phyloP scores from a whole-genome alignment of 2,113 vertebrate genomes.

The Campylomormyrus tamandua region DNA sequence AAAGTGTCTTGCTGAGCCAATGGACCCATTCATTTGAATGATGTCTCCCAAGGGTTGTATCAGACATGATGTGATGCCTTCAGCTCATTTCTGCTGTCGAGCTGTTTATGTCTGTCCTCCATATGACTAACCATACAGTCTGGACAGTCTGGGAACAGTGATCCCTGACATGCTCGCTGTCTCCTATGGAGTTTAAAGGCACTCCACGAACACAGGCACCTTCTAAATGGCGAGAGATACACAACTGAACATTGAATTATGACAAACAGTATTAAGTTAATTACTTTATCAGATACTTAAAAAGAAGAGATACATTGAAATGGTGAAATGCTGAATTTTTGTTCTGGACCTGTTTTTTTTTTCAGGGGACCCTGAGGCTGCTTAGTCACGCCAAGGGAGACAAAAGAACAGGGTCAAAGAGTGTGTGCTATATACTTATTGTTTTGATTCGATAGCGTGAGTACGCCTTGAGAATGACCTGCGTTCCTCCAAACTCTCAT shows the following conservation, averaged over 20 bases:
- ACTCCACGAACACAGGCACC: not conserved
- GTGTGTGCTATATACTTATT: not conserved
- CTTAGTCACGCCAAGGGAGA: not conserved
- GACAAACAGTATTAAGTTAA: not conserved
- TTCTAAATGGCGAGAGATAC: not conserved
- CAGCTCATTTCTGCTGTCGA: not conserved
- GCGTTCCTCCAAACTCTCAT: conserved; percentile 43
- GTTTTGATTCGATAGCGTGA: not conserved
- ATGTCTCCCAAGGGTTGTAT: not conserved
- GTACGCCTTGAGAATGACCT: conserved; percentile 35
- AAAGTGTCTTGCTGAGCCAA: not conserved
- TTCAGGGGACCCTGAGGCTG: not conserved
- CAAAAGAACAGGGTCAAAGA: not conserved
- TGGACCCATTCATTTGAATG: not conserved
- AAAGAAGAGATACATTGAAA: not conserved
- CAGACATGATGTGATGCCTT: not conserved
- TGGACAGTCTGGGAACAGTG: not conserved
- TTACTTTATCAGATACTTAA: not conserved
- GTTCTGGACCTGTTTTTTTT: not conserved
- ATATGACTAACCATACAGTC: not conserved
- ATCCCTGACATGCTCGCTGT: not conserved
- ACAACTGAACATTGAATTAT: not conserved
- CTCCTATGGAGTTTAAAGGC: not conserved
- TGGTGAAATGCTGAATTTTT: not conserved
- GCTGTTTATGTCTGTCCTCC: not conserved